Conservation (phyloP, 1,140 invertebrate species). For the Tetramorium simillimum region DNA sequence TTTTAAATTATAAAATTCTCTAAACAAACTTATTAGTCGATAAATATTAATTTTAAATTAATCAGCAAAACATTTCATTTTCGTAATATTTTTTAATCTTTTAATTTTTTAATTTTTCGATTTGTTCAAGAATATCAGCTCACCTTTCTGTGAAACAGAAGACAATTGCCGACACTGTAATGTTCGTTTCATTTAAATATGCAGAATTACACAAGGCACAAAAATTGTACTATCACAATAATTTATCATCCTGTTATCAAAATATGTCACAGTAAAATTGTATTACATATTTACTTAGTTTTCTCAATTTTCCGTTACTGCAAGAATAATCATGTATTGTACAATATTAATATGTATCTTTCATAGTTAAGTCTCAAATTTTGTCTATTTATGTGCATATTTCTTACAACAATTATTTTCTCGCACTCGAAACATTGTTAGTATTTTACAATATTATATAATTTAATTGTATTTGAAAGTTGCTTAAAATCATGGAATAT, state of each 20-base stretch:
- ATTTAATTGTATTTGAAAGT: background rate
- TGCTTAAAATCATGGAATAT: background rate
- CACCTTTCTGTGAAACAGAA: no score
- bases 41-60: background rate
- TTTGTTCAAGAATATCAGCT: background rate
- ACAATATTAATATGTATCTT: background rate
- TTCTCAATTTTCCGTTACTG: background rate
- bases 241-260: background rate
- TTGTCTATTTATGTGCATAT: background rate
- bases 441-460: background rate
- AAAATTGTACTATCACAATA: conserved; percentile 11
- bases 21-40: background rate
- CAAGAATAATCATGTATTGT: background rate
- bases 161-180: background rate
- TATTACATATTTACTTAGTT: background rate
- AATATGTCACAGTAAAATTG: background rate
- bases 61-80: background rate
- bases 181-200: background rate
- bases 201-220: conserved; percentile 60
- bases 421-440: background rate
- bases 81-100: background rate
- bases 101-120: background rate
- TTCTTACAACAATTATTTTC: background rate
- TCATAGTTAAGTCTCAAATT: background rate
- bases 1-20: background rate